These are phyloP conservation scores for Seison nebaliae DNA, from an alignment of 1,140 invertebrate genomes.

Conservation along the genomic window DNA sequence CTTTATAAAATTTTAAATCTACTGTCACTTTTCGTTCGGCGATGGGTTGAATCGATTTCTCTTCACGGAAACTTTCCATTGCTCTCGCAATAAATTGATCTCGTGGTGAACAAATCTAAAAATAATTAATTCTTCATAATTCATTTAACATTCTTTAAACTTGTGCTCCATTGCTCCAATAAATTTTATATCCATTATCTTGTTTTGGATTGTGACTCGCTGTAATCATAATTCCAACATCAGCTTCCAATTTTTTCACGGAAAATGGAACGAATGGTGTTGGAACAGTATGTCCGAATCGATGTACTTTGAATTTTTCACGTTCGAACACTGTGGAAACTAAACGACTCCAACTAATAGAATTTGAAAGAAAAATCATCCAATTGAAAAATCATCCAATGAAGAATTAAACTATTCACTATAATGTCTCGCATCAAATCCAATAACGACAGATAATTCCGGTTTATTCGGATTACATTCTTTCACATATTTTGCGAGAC, in stretches of 20 bases:
- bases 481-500: conserved; percentile 5
- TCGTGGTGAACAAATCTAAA: conserved; percentile 60
- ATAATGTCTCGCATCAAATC: conserved; percentile 77
- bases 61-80: no score
- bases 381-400: no score
- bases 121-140: conserved; percentile 8
- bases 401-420: conserved; percentile 70
- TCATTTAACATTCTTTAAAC: conserved; percentile 19
- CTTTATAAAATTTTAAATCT: no score
- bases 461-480: neutral
- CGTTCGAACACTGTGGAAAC: conserved; percentile 53
- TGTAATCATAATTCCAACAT: conserved; percentile 72
- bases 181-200: conserved; percentile 93
- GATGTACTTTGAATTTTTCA: conserved; percentile 47
- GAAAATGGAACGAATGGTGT: conserved; percentile 74
- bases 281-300: conserved; percentile 52
- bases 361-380: no score
- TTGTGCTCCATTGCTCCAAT: conserved; percentile 72
- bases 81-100: conserved; percentile 55
- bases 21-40: no score
- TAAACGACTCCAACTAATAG: no score
- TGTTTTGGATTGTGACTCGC: conserved; percentile 96
- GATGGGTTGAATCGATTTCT: no score
- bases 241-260: conserved; percentile 40
- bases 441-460: conserved; percentile 43